These are phyloP conservation scores for Neopelma chrysocephalum DNA, from an alignment of 2,797 vertebrate species.

Conservation along the genomic window DNA sequence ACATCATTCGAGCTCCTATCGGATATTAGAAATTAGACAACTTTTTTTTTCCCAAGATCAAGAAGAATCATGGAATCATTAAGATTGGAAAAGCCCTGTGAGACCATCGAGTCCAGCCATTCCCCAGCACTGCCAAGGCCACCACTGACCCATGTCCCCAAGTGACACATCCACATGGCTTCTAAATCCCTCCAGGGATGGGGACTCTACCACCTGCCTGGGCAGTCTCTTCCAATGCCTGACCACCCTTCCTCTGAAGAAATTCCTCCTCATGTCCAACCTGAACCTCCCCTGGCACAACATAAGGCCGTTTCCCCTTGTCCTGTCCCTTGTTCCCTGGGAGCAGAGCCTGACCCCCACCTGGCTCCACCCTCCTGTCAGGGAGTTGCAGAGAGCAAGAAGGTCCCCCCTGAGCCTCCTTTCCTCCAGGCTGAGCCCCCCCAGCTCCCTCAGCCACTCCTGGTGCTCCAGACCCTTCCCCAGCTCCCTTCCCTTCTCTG, in stretches of 20 bases:
- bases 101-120: accelerated
- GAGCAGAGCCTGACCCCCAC: not conserved
- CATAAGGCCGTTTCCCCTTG: not conserved
- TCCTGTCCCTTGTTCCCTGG: not conserved
- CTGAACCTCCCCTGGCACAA: not conserved
- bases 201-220: not conserved
- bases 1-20: accelerated
- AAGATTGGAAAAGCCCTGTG: not conserved
- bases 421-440: not conserved
- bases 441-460: not conserved
- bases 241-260: too few species aligned
- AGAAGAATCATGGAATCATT: not conserved
- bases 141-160: not conserved
- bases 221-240: not conserved
- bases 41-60: not conserved
- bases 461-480: not conserved
- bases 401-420: not conserved
- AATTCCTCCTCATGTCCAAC: not conserved
- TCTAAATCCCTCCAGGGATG: not conserved
- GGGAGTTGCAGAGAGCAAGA: not conserved
- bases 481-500: not conserved
- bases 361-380: not conserved
- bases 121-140: not conserved
- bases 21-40: not conserved
- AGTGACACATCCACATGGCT: not conserved